A percentile compares a stretch with the other conserved stretches of the same genome.
These are phyloP conservation scores for Conomelus anceps DNA, from an alignment of 2,888 invertebrate genomes.

Conservation along the genomic window DNA sequence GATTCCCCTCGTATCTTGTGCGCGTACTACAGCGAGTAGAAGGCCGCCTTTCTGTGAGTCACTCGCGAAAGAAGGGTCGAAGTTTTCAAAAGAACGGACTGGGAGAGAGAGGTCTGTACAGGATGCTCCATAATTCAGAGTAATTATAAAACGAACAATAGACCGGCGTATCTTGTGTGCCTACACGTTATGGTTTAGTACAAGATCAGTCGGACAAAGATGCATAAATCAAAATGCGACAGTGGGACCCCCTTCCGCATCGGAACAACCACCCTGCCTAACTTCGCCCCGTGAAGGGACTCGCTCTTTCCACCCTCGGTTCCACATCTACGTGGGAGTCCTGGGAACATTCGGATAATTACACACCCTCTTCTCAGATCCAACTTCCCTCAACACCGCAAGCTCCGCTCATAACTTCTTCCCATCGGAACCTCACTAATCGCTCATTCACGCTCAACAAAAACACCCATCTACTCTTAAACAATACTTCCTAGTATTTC, in stretches of 20 bases:
- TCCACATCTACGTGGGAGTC: not conserved
- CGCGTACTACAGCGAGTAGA: too few relatives aligned
- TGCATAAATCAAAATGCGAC: conserved; percentile 12
- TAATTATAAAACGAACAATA: not conserved
- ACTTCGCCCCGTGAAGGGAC: not conserved
- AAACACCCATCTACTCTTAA: not conserved
- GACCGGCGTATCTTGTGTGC: not conserved
- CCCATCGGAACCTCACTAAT: not conserved
- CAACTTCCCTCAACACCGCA: not conserved
- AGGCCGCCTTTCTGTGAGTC: not conserved
- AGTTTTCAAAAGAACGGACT: not conserved
- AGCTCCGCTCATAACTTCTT: not conserved
- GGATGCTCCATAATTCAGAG: not conserved
- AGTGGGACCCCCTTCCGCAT: not conserved
- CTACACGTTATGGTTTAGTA: not conserved
- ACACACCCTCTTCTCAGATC: not conserved
- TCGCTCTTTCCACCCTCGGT: not conserved
- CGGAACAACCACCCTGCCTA: not conserved
- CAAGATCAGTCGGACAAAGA: conserved; percentile 4
- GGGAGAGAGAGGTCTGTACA: not conserved
- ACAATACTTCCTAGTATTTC: too few relatives aligned
- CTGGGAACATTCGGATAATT: not conserved
- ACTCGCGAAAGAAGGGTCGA: not conserved
- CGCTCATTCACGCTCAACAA: not conserved
- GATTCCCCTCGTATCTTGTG: too few relatives aligned